Base-by-base conservation (phyloP, 2,797 vertebrate species). In the Loriculus beryllinus region DNA sequence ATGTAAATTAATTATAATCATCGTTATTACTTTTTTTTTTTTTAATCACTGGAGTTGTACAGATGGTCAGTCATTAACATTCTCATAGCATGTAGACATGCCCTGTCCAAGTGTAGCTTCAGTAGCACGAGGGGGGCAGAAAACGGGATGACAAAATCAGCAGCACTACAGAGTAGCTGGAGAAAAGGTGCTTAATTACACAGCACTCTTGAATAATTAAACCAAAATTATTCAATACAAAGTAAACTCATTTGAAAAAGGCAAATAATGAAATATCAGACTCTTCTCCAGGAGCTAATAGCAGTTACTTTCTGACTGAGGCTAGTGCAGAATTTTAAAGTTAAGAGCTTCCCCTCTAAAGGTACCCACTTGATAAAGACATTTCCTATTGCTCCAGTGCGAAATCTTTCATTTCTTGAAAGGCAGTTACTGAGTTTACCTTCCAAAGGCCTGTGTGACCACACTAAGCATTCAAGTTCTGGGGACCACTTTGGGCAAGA, bases 21-120 rank as follows among this genome's bases (percentile, higher is more conserved):
- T 13, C 1, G 6, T 15, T 3, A 5, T 25, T 4, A 7, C 8
- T 10, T 39, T 13, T 14, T 10, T 23, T 11, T 16, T 43, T 19
- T 43, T 4, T 33, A 26, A 35, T 35, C n/a, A 3, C 29, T 10
- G 22, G n/a, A 68, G 51, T 45, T 62, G 54, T 4, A 28, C 33
- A 37, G 59, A 37, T 14, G 45, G 72, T 29, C 69, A 21, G 20
- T 5, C 37, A 40, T 11, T 14, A 33, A 49, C 15, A 20, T 25
- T 6, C 63, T 23, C 7, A 2, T 1, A 5, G 76, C 42, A 31
- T 1, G 0, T 3, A 10, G 71, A 52, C 8, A 9, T 1, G 14
- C 52, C n/a, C 59, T 33, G 37, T 4, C 51, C 65, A 8, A 23
- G 28, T 0, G 13, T 9, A 63, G 52, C 42, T 52, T 4, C 60